Base-by-base conservation (phyloP, 2,888 invertebrate species). In the Escarpia spicata region DNA sequence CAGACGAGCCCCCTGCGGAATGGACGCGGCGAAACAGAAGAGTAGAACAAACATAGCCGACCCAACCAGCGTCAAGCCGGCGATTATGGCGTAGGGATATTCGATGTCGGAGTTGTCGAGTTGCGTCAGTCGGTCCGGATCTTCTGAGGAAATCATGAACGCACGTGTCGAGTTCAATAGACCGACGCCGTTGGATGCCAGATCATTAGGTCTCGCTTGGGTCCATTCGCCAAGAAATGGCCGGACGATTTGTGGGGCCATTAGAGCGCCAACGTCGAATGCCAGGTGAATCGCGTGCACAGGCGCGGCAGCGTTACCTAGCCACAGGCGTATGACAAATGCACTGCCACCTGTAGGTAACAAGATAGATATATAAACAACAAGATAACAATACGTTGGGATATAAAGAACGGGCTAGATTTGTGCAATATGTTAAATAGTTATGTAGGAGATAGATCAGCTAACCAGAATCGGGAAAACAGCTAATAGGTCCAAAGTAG, bases 211-310 rank as follows among this genome's bases (percentile, higher is more conserved):
- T 91, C 19, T 52, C 43, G 44, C 52, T 45, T 37, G 26, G 92
- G 92, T 19, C 92, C 43, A 52, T 31, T 26, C 31, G 44, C 75
- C 75, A 10, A 93, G 26, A 45, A 93, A 93, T 31, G 93, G 93
- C 15, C 92, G 52, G 9, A 92, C 93, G 26, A 93, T 43, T 44
- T 93, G 93, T n/a, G 93, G 93, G 19, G 93, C 92, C 1, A 92
- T 58, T 3, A 93, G 92, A 9, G 93, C 93, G 15, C 93, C 93
- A 15, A 93, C 90, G 10, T 93, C 93, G 90, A 93, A 93, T 6
- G 91, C 75, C 92, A 93, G 92, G 92, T 93, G 93, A 8, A 93
- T 91, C 19, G 92, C 58, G 89, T 92, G 92, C 10, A 90, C 89
- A 3, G 93, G 93, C 3, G 91, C 91, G 10, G 93, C 92, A 37